phyloP scores from a whole-genome alignment of 92 coral and sea anemone genomes.

The Phenganax subtilis region DNA sequence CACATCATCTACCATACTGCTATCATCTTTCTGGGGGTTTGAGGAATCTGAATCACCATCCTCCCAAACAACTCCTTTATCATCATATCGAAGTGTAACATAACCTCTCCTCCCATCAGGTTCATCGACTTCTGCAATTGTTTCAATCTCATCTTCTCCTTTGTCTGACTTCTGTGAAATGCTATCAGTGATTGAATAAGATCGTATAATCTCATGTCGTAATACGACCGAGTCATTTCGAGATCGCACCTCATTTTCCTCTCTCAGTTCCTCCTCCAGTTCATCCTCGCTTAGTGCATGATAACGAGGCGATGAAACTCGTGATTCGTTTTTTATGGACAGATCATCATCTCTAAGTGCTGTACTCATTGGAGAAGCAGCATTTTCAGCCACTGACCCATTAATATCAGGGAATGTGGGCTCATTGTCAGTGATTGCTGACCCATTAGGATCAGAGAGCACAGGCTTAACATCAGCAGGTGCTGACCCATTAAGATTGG shows the following conservation, averaged over 20 bases:
- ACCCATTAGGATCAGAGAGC: neutral
- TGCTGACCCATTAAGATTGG: neutral
- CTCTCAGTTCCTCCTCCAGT: slow-evolving; percentile 24
- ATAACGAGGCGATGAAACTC: slow-evolving; percentile 30
- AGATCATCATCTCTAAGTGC: neutral
- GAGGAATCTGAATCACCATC: neutral
- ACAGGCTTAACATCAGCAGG: neutral
- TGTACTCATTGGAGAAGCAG: neutral
- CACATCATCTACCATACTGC: neutral
- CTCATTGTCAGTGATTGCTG: neutral
- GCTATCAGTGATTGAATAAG: slow-evolving; percentile 18
- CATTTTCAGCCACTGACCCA: neutral
- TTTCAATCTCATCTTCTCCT: neutral
- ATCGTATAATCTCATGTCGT: slow-evolving; percentile 31
- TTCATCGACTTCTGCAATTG: neutral
- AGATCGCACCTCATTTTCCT: slow-evolving; percentile 16
- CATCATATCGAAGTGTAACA: slow-evolving; percentile 18
- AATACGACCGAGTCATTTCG: slow-evolving; percentile 27
- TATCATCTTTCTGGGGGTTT: neutral
- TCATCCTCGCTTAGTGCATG: slow-evolving; percentile 33
- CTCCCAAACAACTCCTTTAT: neutral
- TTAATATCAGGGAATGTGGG: neutral
- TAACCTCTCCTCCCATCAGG: slow-evolving; percentile 15
- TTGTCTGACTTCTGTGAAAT: neutral
- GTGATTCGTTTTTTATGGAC: neutral